phyloP scores from a whole-genome alignment of 2,797 vertebrate genomes.

The Aselliscus stoliczkanus region DNA sequence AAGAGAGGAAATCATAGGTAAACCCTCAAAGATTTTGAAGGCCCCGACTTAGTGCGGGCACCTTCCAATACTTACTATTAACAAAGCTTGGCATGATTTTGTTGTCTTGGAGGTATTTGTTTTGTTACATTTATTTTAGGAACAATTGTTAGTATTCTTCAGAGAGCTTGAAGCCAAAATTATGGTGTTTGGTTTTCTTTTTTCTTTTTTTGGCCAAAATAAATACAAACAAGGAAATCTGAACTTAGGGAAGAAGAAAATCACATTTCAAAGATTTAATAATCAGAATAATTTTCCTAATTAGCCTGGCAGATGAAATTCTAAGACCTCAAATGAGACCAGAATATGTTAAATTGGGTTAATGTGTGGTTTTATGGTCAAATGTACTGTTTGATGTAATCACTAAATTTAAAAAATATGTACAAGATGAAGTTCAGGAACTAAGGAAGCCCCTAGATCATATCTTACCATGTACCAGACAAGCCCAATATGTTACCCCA shows the following conservation, averaged over 20 bases:
- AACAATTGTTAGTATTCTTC: neutral
- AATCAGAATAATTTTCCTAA: slow-evolving; percentile 15
- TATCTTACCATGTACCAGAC: neutral
- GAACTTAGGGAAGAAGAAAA: slow-evolving; percentile 37
- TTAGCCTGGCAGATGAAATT: neutral
- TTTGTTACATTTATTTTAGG: slow-evolving; percentile 14
- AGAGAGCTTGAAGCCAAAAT: slow-evolving; percentile 27
- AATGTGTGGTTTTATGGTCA: neutral
- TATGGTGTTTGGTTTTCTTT: neutral
- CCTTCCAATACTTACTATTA: neutral
- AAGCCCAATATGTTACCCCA: neutral
- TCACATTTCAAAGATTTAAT: slow-evolving; percentile 23
- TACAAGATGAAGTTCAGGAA: neutral
- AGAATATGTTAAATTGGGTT: neutral
- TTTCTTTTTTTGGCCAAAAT: neutral
- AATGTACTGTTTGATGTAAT: neutral
- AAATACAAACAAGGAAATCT: slow-evolving; percentile 29
- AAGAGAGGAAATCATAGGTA: neutral
- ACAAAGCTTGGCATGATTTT: neutral
- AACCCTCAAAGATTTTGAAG: neutral
- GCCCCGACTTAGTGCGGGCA: neutral
- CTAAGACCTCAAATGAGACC: slow-evolving; percentile 23
- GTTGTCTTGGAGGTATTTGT: neutral
- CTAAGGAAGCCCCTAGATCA: neutral
- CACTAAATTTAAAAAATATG: neutral